Evolutionary conservation across 2,797 vertebrate species (phyloP).

Genomic region (Loris lydekkerianus): DNA sequence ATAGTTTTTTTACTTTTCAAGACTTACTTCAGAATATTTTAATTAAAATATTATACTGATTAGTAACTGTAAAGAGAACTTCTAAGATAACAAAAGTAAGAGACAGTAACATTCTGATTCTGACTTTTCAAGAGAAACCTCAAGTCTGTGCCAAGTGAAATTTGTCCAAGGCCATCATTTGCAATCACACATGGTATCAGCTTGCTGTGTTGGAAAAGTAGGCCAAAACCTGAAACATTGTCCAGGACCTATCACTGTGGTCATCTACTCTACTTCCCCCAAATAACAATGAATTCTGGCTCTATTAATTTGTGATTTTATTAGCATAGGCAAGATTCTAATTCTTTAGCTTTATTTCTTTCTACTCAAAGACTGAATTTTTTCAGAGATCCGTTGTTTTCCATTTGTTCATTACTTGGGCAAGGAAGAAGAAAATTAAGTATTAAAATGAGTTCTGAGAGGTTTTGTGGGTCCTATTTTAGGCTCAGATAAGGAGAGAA

Average conservation of each 20-base stretch:
- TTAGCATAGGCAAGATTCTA: background rate
- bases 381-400: background rate
- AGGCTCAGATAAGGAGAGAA: background rate
- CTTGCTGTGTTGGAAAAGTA: background rate
- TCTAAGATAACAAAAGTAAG: background rate
- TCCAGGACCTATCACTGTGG: background rate
- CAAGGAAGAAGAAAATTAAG: background rate
- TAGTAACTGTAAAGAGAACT: background rate
- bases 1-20: background rate
- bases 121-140: conserved; percentile 27
- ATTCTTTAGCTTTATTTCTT: background rate
- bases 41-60: conserved; percentile 3
- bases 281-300: background rate
- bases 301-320: background rate
- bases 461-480: background rate
- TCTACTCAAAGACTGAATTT: background rate
- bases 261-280: background rate
- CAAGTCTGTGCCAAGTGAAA: background rate
- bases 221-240: background rate
- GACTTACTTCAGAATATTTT: conserved; percentile 42
- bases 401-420: background rate
- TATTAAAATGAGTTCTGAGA: conserved; percentile 12
- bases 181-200: background rate
- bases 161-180: background rate
- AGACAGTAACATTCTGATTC: background rate